Base-by-base conservation (phyloP, 2,888 invertebrate species). In the Leistus spinibarbis region DNA sequence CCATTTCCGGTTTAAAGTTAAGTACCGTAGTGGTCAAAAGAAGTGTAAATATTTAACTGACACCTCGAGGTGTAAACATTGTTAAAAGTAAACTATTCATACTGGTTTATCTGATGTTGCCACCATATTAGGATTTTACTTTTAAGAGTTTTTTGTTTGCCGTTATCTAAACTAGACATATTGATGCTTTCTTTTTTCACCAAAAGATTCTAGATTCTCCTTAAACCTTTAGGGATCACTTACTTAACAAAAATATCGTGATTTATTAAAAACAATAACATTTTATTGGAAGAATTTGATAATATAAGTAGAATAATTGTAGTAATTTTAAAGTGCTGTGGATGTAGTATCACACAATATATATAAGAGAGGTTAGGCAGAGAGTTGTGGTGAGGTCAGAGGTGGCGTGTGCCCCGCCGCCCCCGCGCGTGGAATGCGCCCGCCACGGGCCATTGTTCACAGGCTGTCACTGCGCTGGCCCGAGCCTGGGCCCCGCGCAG, bases 381-480 rank as follows among this genome's bases (percentile, higher is more conserved):
- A 57, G 57, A 57, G 63, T 13, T 19, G 19, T 62, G 20, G 20
- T 5, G 40, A 66, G 66, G 40, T 53, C 66, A 66, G 53, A 66
- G 66, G 66, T 53, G 5, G 22, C 24, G 40, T 16, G 2, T 63
- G 3, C 65, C 27, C 64, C 13, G 20, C 57, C 65, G 66, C 72
- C 66, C 64, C 71, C 71, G 54, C 56, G 72, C 56, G 65, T 23
- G 66, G 72, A 72, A 72, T 72, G 72, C 54, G 65, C 27, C 40
- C 65, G 56, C 72, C 72, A 56, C 60, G 56, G 68, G 72, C 65
- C 72, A 72, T 72, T 72, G 72, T 72, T 72, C 72, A 72, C 72
- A 72, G 72, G 72, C 72, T 72, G 72, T 72, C 72, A 72, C 72
- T 24, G 22, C 19, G 22, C 19, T 7, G 20, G 13, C 62, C 19